These are phyloP conservation scores for Temnothorax curvispinosus DNA, from an alignment of 1,140 invertebrate species.

Conservation along the genomic window DNA sequence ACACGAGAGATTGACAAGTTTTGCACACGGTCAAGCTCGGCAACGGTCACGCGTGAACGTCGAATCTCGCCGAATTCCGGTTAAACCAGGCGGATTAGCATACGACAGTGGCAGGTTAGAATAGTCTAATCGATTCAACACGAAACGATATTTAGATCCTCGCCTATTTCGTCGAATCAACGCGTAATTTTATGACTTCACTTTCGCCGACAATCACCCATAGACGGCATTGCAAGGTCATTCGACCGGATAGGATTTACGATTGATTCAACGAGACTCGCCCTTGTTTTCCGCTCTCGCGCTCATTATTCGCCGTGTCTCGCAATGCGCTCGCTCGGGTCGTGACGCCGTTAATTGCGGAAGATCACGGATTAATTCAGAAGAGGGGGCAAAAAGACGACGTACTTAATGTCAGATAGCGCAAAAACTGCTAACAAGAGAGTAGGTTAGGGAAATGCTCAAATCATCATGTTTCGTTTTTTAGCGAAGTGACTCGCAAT, in stretches of 20 bases:
- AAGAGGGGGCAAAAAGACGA: neutral
- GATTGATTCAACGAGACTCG: slow-evolving; percentile 42
- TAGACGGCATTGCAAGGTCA: slow-evolving; percentile 54
- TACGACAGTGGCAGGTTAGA: slow-evolving; percentile 6
- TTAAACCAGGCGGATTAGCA: slow-evolving; percentile 56
- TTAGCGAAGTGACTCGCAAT: neutral
- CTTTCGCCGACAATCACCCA: slow-evolving; percentile 54
- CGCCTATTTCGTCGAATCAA: neutral
- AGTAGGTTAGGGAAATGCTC: neutral
- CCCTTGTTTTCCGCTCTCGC: neutral
- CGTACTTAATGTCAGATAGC: neutral
- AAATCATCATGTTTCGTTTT: slow-evolving; percentile 12
- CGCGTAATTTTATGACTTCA: slow-evolving; percentile 7
- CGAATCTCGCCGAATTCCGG: slow-evolving; percentile 9
- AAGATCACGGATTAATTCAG: slow-evolving; percentile 46
- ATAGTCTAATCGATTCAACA: slow-evolving; percentile 34
- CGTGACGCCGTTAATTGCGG: slow-evolving; percentile 12
- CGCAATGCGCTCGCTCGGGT: slow-evolving; percentile 30
- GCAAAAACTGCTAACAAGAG: slow-evolving; percentile 35
- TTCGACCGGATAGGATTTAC: slow-evolving; percentile 10
- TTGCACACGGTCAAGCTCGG: neutral
- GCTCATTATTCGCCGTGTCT: slow-evolving; percentile 12
- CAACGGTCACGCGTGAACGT: neutral
- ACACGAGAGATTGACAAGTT: neutral
- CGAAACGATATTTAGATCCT: neutral